phyloP scores from a whole-genome alignment of 2,797 vertebrate genomes.

The Pogoniulus pusillus region DNA sequence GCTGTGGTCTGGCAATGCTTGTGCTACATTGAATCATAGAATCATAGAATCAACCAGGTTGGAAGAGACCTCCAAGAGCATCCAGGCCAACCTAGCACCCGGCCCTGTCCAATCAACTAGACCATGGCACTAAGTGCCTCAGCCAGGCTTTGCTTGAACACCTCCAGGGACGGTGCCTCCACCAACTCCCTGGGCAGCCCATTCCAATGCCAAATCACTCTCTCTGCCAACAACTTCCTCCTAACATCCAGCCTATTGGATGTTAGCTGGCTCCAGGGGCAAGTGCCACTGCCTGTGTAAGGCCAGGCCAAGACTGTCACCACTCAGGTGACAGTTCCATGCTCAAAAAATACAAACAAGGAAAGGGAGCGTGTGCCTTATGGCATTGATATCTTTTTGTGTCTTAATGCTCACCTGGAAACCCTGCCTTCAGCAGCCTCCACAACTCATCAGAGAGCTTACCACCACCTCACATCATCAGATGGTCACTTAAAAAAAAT shows the following conservation, averaged over 20 bases:
- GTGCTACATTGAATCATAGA: no score
- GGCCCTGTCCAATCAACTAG: no score
- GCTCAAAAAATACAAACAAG: background rate
- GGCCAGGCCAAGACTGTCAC: background rate
- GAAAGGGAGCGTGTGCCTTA: background rate
- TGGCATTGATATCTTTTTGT: background rate
- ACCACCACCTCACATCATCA: background rate
- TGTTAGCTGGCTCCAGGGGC: background rate
- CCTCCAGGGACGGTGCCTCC: no score
- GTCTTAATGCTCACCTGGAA: background rate
- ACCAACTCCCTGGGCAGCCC: no score
- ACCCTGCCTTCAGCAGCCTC: background rate
- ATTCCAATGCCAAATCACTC: no score
- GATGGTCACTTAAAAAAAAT: background rate
- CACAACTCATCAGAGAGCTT: background rate
- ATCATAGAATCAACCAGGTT: no score
- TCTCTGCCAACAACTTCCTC: no score
- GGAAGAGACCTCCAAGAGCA: no score
- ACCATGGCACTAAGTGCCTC: no score
- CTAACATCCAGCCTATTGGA: no score
- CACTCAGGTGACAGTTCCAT: background rate
- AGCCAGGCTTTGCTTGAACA: no score
- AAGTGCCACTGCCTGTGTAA: fast-evolving
- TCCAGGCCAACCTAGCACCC: no score
- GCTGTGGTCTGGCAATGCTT: background rate